A percentile compares a stretch with the other conserved stretches of the same genome.
Evolutionary conservation across 2,888 invertebrate genomes (phyloP).

Genomic region (Ochropleura plecta): DNA sequence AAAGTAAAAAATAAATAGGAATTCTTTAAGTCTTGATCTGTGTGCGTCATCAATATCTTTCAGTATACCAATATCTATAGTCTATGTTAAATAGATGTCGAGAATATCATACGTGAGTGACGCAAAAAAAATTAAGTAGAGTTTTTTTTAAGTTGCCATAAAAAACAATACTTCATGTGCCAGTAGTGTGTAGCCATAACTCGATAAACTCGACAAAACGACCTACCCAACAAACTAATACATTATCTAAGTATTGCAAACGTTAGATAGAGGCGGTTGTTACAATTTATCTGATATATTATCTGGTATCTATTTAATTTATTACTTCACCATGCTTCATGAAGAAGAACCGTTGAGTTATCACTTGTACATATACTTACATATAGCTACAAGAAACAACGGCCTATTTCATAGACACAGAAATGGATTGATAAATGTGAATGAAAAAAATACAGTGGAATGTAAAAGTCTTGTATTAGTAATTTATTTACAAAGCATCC

Average conservation of each 20-base stretch:
- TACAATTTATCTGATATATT: constrained; percentile 51
- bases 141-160: neutral
- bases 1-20: too few relatives aligned
- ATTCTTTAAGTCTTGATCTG: too few relatives aligned
- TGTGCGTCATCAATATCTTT: too few relatives aligned
- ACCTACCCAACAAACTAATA: constrained; percentile 49
- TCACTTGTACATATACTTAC: neutral
- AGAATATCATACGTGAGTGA: neutral
- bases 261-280: constrained; percentile 35
- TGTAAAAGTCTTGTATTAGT: constrained; percentile 3
- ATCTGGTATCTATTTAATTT: constrained; percentile 57
- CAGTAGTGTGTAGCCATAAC: constrained; percentile 27
- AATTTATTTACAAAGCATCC: constrained; percentile 13
- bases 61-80: too few relatives aligned
- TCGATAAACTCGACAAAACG: constrained; percentile 36
- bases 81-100: too few relatives aligned
- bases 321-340: constrained; percentile 54
- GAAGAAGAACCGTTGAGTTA: constrained; percentile 54
- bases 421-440: constrained; percentile 30
- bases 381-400: neutral
- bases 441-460: constrained; percentile 7
- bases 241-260: constrained; percentile 46
- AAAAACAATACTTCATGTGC: neutral
- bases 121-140: neutral
- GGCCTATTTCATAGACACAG: neutral